Conservation (phyloP, 2,888 invertebrate species). For the Trachelus tabidus region DNA sequence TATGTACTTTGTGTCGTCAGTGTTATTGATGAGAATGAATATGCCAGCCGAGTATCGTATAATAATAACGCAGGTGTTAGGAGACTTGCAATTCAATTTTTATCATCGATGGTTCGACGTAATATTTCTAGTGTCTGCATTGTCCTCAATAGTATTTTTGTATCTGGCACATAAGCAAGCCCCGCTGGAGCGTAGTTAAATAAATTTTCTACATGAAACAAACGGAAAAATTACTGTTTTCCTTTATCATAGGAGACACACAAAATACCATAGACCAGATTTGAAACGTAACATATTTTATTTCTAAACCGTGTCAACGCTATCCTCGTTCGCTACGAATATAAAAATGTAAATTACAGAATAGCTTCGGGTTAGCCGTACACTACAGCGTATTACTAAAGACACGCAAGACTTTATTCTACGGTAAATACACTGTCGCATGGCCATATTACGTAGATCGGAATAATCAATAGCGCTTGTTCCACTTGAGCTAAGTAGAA, state of each 20-base stretch:
- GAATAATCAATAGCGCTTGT: too few species aligned
- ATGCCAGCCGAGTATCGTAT: constrained; percentile 97
- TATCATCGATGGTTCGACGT: constrained; percentile 99
- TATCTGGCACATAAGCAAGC: constrained; percentile 95
- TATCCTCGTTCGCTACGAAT: constrained; percentile 25
- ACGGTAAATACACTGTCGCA: too few species aligned
- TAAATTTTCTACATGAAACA: too few species aligned
- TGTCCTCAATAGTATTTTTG: constrained; percentile 94
- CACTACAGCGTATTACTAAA: not conserved
- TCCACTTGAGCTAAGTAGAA: too few species aligned
- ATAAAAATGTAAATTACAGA: constrained; percentile 40
- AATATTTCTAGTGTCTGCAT: constrained; percentile 95
- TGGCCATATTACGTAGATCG: too few species aligned
- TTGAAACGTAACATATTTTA: constrained; percentile 34
- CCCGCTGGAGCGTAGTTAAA: constrained; percentile 60
- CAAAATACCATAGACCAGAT: not conserved
- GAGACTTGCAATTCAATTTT: constrained; percentile 98
- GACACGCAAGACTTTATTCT: constrained; percentile 14
- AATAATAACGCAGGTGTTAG: constrained; percentile 92
- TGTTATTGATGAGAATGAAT: constrained; percentile 97
- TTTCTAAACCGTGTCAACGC: constrained; percentile 26
- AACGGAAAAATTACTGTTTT: too few species aligned
- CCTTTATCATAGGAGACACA: too few species aligned
- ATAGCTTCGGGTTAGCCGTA: constrained; percentile 11
- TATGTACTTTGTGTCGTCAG: constrained; percentile 99